These are phyloP conservation scores for Sarcophaga bullata DNA, from an alignment of 1,140 invertebrate species.

Conservation along the genomic window DNA sequence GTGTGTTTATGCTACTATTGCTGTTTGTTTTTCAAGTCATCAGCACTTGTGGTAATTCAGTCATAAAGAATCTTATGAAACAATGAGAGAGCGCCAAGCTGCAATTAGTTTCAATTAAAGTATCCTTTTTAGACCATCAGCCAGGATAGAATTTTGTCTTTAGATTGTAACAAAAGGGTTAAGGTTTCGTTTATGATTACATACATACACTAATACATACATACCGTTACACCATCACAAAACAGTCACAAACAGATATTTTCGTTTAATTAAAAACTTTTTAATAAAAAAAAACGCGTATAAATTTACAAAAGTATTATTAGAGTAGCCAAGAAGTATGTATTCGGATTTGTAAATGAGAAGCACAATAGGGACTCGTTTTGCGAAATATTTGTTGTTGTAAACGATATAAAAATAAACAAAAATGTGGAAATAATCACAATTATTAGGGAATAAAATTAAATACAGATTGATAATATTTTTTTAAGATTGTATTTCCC, in stretches of 20 bases:
- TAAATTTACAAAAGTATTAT: no score
- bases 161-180: conserved; percentile 2
- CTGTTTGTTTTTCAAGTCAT: conserved; percentile 3
- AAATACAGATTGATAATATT: no score
- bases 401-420: no score
- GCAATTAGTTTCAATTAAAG: not conserved
- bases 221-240: no score
- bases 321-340: no score
- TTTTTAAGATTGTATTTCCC: no score
- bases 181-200: not conserved
- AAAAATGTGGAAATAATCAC: no score
- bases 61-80: not conserved
- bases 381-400: no score
- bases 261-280: not conserved
- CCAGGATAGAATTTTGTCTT: not conserved
- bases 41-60: conserved; percentile 7
- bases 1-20: not conserved
- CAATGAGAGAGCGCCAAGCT: not conserved
- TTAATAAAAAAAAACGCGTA: no score
- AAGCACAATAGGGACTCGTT: no score
- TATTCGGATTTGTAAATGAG: no score
- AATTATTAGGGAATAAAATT: no score
- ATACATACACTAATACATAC: not conserved
- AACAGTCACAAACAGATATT: not conserved
- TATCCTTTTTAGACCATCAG: not conserved